These are phyloP conservation scores for Trachurus trachurus DNA, from an alignment of 2,797 vertebrate genomes.

Conservation along the genomic window DNA sequence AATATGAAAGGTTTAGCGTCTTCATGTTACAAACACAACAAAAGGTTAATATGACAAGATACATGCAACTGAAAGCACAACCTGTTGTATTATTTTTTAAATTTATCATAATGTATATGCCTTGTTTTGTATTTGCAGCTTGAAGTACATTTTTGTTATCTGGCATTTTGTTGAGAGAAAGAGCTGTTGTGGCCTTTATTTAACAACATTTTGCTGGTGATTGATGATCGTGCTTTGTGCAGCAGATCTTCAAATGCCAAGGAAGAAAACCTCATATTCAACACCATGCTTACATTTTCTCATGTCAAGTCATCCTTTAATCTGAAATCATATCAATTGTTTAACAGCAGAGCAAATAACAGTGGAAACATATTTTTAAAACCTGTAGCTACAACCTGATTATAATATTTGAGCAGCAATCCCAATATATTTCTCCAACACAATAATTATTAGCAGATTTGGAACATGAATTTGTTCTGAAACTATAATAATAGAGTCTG, in stretches of 20 bases:
- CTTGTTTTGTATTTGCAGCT: slow-evolving; percentile 3
- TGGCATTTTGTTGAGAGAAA: not conserved
- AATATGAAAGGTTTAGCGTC: not conserved
- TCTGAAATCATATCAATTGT: not conserved
- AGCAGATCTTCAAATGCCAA: not conserved
- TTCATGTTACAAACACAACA: slow-evolving; percentile 14
- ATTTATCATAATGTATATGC: slow-evolving; percentile 12
- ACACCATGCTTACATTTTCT: not conserved
- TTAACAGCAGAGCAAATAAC: not conserved
- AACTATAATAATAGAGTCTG: not conserved
- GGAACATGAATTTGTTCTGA: not conserved
- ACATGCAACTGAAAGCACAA: not conserved
- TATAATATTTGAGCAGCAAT: slow-evolving; percentile 21
- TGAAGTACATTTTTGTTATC: not conserved
- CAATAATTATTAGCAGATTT: not conserved
- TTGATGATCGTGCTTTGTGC: not conserved
- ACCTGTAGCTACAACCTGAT: not conserved
- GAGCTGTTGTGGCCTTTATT: not conserved
- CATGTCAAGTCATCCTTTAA: not conserved
- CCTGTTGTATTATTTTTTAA: not conserved
- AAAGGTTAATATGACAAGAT: not conserved
- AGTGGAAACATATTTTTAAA: not conserved
- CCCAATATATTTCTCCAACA: not conserved
- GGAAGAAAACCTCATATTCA: not conserved
- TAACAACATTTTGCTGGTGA: not conserved